These are phyloP conservation scores for Acrossocheilus fasciatus DNA, from an alignment of 2,797 vertebrate genomes.

Conservation along the genomic window DNA sequence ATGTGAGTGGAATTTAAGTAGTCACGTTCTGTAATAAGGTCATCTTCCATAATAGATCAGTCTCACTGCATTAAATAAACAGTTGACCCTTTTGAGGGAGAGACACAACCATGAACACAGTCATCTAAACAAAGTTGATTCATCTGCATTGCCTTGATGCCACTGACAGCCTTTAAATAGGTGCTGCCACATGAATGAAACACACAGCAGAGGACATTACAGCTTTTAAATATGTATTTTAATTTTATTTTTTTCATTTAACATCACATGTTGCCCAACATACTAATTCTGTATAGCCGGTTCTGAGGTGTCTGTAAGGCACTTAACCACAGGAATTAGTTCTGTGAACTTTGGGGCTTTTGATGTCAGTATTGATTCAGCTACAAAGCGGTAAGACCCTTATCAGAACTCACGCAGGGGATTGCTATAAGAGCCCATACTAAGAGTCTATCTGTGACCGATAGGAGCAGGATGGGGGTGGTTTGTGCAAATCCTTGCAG, in stretches of 20 bases:
- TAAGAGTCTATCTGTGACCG: conserved; percentile 48
- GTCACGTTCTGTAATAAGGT: conserved; percentile 64
- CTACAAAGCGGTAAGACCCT: conserved; percentile 92
- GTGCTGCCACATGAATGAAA: background rate
- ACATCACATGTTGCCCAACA: background rate
- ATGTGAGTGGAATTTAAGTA: conserved; percentile 66
- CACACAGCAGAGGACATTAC: background rate
- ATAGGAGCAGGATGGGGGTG: conserved; percentile 40
- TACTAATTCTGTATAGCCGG: background rate
- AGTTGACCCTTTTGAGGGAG: conserved; percentile 48
- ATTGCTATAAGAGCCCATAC: conserved; percentile 45
- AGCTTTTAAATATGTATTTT: background rate
- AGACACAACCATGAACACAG: conserved; percentile 2
- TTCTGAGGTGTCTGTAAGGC: background rate
- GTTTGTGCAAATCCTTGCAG: conserved; percentile 64
- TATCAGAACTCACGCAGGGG: conserved; percentile 82
- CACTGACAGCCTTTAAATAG: conserved; percentile 12
- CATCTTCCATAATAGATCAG: conserved; percentile 57
- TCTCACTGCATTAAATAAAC: conserved; percentile 54
- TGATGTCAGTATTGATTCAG: conserved; percentile 81
- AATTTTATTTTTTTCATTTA: background rate
- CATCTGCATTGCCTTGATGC: conserved; percentile 10
- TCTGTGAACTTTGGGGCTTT: conserved; percentile 44
- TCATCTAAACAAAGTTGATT: conserved; percentile 46
- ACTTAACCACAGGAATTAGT: conserved; percentile 35